Conservation (phyloP, 2,113 vertebrate genomes). For the Dasypus novemcinctus region DNA sequence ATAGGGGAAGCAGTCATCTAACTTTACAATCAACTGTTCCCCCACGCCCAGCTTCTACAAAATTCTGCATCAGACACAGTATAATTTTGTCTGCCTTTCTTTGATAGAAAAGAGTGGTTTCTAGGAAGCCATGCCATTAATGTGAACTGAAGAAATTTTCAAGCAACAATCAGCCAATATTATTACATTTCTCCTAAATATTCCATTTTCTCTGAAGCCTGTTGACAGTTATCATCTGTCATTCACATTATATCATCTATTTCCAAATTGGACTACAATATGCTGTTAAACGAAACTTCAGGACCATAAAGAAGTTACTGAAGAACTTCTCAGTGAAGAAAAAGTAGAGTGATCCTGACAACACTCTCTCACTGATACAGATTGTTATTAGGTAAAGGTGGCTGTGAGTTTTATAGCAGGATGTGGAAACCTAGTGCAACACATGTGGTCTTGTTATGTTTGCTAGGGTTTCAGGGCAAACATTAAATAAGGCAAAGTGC, state of each 20-base stretch:
- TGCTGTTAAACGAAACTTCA: neutral
- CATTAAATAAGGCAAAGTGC: slow-evolving; percentile 13
- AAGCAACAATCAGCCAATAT: slow-evolving; percentile 37
- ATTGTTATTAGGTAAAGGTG: neutral
- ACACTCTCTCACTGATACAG: rapidly evolving
- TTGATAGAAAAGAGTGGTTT: slow-evolving; percentile 22
- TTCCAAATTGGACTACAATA: neutral
- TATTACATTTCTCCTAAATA: slow-evolving; percentile 41
- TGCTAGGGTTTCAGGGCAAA: slow-evolving; percentile 26
- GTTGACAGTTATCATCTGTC: slow-evolving; percentile 46
- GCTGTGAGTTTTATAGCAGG: slow-evolving; percentile 33
- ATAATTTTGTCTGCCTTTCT: neutral
- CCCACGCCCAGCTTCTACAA: neutral
- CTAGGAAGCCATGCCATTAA: neutral
- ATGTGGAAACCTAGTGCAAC: neutral
- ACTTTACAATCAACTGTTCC: neutral
- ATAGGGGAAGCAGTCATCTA: neutral
- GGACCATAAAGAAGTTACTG: neutral
- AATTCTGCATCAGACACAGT: neutral
- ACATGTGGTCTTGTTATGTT: neutral
- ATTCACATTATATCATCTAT: slow-evolving; percentile 18
- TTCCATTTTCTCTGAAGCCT: slow-evolving; percentile 24
- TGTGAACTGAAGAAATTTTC: slow-evolving; percentile 26
- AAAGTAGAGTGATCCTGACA: neutral
- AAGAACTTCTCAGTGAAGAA: neutral